Evolutionary conservation across 2,888 invertebrate genomes (phyloP), one percentile per base, ranked within the genome.

Genomic region (Leucophenga maculata): DNA sequence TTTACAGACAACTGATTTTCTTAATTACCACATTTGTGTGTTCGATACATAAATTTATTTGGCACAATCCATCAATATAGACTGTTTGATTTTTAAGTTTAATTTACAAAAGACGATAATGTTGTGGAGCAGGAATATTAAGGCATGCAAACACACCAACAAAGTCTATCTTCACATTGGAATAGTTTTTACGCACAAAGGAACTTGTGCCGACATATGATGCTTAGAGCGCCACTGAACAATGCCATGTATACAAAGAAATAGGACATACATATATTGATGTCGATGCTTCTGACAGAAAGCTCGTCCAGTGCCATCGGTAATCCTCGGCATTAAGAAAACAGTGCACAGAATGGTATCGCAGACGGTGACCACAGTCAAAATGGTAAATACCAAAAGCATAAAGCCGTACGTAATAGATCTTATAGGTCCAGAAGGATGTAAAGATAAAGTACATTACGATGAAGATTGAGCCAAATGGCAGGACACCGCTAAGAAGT

Each of bases 381-480:
- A 91, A 84, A 99, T 99, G 79, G 97, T 90, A 88, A 98, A 97
- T 71, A 99, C 97, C 75, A 99, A 89, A n/a, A 99, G 90, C 98
- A 99, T 99, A 89, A 99, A 99, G 77, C 99, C 99, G 89, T 99
- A 99, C 54, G 90, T 99, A 99, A 89, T 99, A 99, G 88, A 99
- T 99, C 91, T 99, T 99, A 90, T 99, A 99, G 52, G 99, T 99
- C 99, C 99, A 99, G 90, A 99, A 99, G 31, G 99, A 99, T 20
- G 99, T 99, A 89, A 99, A 99, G 83, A 99, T 99, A 88, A 99
- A 99, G 89, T 99, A 97, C 99, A 99, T 99, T 92, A 99, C 99
- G 89, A 99, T 99, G 89, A 99, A 99, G 85, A 99, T 99, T 64
- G 99, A 99, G 59, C 99, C 99, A 90, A 99, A 99, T 0, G 99